phyloP scores from a whole-genome alignment of 2,113 vertebrate species.

The Eublepharis macularius region DNA sequence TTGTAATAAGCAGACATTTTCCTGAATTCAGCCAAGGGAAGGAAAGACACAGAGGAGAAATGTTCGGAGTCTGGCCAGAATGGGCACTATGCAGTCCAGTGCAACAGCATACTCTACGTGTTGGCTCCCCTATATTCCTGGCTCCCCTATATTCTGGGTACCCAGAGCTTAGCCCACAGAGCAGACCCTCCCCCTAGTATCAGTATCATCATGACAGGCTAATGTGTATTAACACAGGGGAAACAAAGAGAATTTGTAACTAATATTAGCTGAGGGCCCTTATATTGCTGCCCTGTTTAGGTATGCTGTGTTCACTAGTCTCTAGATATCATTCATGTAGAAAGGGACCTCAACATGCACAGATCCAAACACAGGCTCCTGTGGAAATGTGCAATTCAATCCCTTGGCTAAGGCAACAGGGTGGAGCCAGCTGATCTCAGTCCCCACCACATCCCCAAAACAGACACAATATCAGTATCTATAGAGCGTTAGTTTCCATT shows the following conservation, averaged over 20 bases:
- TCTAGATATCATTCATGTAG: not conserved
- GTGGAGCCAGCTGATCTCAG: not conserved
- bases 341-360: not conserved
- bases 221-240: not conserved
- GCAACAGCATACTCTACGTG: not conserved
- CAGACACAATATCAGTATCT: not conserved
- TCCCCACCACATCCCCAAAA: not conserved
- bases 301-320: not conserved
- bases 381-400: not conserved
- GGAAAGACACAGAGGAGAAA: not conserved
- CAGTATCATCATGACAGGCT: not conserved
- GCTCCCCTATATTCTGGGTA: not conserved
- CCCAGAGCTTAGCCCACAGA: not conserved
- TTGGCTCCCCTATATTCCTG: not conserved
- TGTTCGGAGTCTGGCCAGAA: not conserved
- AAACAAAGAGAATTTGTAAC: not conserved
- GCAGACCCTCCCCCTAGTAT: not conserved
- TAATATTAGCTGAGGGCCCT: not conserved
- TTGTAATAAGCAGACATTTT: not conserved
- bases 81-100: not conserved
- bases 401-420: not conserved
- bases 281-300: not conserved
- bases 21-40: not conserved
- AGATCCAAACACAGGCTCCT: not conserved
- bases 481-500: not conserved